These are phyloP conservation scores for Achlya flavicornis DNA, from an alignment of 2,888 invertebrate genomes.

Conservation along the genomic window DNA sequence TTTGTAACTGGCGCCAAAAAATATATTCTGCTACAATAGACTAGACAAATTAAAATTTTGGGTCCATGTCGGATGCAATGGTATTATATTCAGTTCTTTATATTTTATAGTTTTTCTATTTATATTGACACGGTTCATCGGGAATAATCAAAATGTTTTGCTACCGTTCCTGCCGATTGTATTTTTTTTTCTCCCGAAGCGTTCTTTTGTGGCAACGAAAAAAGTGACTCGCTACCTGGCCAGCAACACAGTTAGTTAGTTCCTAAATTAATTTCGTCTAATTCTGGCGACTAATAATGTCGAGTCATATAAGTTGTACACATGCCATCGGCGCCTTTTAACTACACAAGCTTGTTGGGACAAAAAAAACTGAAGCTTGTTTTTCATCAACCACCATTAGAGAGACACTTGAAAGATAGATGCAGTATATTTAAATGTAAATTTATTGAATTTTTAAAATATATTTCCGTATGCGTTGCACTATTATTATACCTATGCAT, in stretches of 20 bases:
- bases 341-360: conserved; percentile 46
- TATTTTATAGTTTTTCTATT: conserved; percentile 73
- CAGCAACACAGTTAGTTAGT: conserved; percentile 56
- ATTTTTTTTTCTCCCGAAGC: conserved; percentile 45
- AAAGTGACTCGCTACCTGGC: conserved; percentile 69
- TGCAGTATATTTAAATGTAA: conserved; percentile 34
- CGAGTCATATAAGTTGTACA: conserved; percentile 69
- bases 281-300: conserved; percentile 65
- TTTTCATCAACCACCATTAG: conserved; percentile 75
- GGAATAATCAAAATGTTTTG: conserved; percentile 69
- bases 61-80: conserved; percentile 49
- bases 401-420: conserved; percentile 76
- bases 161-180: conserved; percentile 72
- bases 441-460: conserved; percentile 9
- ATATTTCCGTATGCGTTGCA: neutral
- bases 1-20: conserved; percentile 66
- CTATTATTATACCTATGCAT: neutral
- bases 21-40: conserved; percentile 40
- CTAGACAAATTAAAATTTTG: conserved; percentile 51
- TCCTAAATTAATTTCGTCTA: conserved; percentile 77
- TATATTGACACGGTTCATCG: conserved; percentile 69
- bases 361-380: conserved; percentile 60
- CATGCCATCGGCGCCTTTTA: conserved; percentile 71
- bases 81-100: conserved; percentile 52
- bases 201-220: conserved; percentile 41